Base-by-base conservation (phyloP, 2,888 invertebrate genomes). In the Tromatobia lineatoria region DNA sequence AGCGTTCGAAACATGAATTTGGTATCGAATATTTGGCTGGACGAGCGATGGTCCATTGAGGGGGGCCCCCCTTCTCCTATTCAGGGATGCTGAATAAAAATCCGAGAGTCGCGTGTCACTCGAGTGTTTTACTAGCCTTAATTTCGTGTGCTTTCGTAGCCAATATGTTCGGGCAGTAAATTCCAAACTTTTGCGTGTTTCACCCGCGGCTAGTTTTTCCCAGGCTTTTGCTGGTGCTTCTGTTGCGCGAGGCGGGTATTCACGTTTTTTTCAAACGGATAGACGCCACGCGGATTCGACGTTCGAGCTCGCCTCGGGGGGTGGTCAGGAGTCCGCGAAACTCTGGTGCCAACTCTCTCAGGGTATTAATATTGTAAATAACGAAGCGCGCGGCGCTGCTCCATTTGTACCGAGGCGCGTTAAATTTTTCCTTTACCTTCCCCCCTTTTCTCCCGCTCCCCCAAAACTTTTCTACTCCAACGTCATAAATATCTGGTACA, bases 91-190 rank as follows among this genome's bases (percentile, higher is more conserved):
- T 34, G 78, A 64, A 75, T 54, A 80, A 77, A 84, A 81, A 78
- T 78, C 69, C 57, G 59, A 66, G 79, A 83, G 85, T 77, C 83
- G 88, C 88, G 89, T 91, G 91, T 91, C 91, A 91, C 90, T 88
- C 88, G 91, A 91, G 90, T 93, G 92, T 93, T 93, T 93, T 93
- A 93, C 91, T 92, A 93, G 92, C 91, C 93, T 93, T 92, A 92
- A 93, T 93, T 93, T 92, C 91, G 92, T 89, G 89, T 90, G 90
- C 91, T 91, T 90, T 92, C 91, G 90, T 88, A 92, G 92, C 92
- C 93, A 93, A 93, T 93, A 92, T 92, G 93, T 92, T 74, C 92
- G 90, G 87, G 92, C 90, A 91, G 91, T 93, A 93, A 93, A 93
- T 93, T 92, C 84, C 88, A 85, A 93, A 93, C 88, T 91, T 93